Percentiles rank a stretch among this genome's conserved stretches.
phyloP scores from a whole-genome alignment of 2,113 vertebrate species.

The Eudyptes chrysolophus region DNA sequence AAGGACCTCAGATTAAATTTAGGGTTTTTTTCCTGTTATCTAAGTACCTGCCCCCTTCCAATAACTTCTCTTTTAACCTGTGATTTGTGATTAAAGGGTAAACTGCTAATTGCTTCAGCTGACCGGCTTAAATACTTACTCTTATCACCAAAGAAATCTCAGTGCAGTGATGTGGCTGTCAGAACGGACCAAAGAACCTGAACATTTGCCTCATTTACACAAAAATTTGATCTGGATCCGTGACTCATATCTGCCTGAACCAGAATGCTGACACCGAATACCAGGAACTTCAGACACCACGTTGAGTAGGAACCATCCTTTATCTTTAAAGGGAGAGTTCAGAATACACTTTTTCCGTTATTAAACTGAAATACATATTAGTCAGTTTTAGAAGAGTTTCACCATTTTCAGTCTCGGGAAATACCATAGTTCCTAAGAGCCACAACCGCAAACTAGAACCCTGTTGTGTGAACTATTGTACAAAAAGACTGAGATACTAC shows the following conservation, averaged over 20 bases:
- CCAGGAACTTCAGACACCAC: background rate
- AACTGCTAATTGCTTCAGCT: background rate
- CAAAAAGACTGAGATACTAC: background rate
- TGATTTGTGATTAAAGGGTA: background rate
- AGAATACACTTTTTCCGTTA: background rate
- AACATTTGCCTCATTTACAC: background rate
- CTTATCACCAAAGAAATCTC: background rate
- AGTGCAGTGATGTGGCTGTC: background rate
- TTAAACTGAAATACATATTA: background rate
- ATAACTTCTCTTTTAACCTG: background rate
- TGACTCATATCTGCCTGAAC: background rate
- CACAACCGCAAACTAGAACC: background rate
- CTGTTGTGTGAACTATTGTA: background rate
- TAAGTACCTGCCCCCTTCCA: background rate
- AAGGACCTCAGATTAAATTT: background rate
- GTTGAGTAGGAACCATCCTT: background rate
- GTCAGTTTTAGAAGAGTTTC: background rate
- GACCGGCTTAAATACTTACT: background rate
- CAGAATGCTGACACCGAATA: background rate
- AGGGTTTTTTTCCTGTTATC: background rate
- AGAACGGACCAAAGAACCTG: background rate
- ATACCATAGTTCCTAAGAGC: background rate
- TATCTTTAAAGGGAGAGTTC: background rate
- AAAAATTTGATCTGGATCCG: background rate
- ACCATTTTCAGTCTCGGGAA: background rate